These are phyloP conservation scores for Hyaena hyaena DNA, from an alignment of 2,113 vertebrate genomes.

Conservation along the genomic window DNA sequence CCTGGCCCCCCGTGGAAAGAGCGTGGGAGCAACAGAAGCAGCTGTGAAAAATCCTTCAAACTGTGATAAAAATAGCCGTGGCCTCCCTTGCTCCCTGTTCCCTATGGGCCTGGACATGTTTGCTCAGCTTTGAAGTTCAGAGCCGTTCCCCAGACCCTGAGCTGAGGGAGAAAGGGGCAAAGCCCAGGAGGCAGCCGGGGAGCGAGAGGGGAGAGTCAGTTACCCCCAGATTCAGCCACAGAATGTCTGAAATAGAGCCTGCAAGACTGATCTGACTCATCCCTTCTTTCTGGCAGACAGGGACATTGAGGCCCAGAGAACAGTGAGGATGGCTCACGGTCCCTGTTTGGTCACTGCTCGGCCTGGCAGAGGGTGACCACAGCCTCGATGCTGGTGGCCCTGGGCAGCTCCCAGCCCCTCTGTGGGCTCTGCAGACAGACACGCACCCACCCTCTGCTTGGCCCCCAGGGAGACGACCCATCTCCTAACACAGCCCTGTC, in stretches of 20 bases:
- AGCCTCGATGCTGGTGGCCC: not conserved
- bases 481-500: not conserved
- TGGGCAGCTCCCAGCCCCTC: not conserved
- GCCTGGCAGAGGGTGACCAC: not conserved
- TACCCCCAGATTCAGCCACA: not conserved
- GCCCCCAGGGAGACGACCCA: not conserved
- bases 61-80: conserved; percentile 39
- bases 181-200: fast-evolving
- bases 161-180: not conserved
- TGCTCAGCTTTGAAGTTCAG: conserved; percentile 73
- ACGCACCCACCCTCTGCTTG: no score
- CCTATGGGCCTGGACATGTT: conserved; percentile 26
- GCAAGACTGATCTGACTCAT: not conserved
- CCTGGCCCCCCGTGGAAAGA: not conserved
- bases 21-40: not conserved
- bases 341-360: not conserved
- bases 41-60: conserved; percentile 71
- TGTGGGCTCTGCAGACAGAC: not conserved
- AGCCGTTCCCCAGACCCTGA: conserved; percentile 41
- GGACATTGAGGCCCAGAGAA: not conserved
- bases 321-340: not conserved
- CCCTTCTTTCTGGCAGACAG: not conserved
- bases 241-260: not conserved
- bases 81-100: not conserved
- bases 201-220: no score